These are phyloP conservation scores for Gasterosteus nipponicus DNA, from an alignment of 2,113 vertebrate genomes.

Conservation along the genomic window DNA sequence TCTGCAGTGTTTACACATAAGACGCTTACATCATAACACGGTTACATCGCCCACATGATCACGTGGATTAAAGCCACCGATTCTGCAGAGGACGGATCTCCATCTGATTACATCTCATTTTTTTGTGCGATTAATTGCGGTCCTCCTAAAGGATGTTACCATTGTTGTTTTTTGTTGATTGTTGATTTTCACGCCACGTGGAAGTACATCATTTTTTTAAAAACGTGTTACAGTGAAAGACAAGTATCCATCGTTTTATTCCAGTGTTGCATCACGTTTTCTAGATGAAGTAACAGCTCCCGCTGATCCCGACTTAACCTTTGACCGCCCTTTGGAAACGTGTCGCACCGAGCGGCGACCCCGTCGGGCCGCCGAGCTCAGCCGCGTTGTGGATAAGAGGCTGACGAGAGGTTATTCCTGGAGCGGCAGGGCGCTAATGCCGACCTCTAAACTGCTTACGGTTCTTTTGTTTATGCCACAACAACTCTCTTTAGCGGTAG, in stretches of 20 bases:
- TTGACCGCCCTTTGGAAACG: conserved; percentile 10
- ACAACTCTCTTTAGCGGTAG: conserved; percentile 16
- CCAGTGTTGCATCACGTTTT: neutral
- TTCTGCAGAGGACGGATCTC: neutral
- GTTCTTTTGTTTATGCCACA: conserved; percentile 4
- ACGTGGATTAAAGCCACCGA: neutral
- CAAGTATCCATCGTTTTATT: neutral
- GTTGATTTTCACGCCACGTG: neutral
- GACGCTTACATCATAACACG: conserved; percentile 29
- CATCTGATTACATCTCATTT: neutral
- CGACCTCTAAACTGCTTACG: conserved; percentile 39
- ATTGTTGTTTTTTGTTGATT: neutral
- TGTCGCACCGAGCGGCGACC: neutral
- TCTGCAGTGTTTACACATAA: neutral
- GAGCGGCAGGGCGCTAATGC: conserved; percentile 38
- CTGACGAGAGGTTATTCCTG: conserved; percentile 39
- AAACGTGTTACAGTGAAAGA: neutral
- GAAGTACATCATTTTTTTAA: neutral
- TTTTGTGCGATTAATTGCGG: neutral
- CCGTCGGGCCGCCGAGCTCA: neutral
- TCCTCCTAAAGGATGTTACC: neutral
- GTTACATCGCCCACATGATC: conserved; percentile 20
- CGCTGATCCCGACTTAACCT: conserved; percentile 54
- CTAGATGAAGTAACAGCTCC: neutral
- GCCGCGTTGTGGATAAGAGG: conserved; percentile 2